Evolutionary conservation across 2,113 vertebrate species (phyloP), one percentile per base, ranked within the genome.

Genomic region (Alethe castanea): DNA sequence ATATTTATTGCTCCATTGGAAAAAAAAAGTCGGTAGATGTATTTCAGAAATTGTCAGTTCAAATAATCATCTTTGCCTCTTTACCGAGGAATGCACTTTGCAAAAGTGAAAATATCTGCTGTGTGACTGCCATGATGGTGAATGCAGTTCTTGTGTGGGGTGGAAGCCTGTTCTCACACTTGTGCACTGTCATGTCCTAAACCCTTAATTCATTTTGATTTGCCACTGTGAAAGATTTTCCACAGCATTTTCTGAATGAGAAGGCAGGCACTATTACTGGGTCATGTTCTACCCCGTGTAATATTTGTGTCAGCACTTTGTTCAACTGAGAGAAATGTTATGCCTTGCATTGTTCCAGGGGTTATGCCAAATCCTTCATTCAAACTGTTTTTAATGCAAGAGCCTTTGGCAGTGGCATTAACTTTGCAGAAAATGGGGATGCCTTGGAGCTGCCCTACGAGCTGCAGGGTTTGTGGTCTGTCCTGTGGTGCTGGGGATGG

Each of bases 1-100:
- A 86, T 83, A 88, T 97, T 96, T 96, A 97, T 92, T 95, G 50
- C 69, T 87, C 45, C 33, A 44, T 33, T 94, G 74, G 25, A 67
- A 61, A 84, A 61, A 84, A 56, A 95, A 69, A 56, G 12, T 92
- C 95, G 70, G 45, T 81, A 54, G 93, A 69, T 54, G 92, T 67
- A 9, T 54, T 95, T 96, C 86, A 95, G 83, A 92, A 97, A 94
- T 95, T 96, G 71, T 92, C 92, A 85, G 67, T 83, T 94, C 66
- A 95, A 36, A 95, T 78, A 69, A 93, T 73, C 82, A 92, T 44
- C 66, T 93, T 60, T 89, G 15, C 14, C 9, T 95, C 28, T 88
- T 89, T 94, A 91, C 73, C 50, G 85, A 92, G 38, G 78, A 71
- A 18, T 61, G 54, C 11, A 64, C 44, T 96, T 82, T 67, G 36